Evolutionary conservation across 1,140 invertebrate species (phyloP).

Genomic region (Trichonephila inaurata): DNA sequence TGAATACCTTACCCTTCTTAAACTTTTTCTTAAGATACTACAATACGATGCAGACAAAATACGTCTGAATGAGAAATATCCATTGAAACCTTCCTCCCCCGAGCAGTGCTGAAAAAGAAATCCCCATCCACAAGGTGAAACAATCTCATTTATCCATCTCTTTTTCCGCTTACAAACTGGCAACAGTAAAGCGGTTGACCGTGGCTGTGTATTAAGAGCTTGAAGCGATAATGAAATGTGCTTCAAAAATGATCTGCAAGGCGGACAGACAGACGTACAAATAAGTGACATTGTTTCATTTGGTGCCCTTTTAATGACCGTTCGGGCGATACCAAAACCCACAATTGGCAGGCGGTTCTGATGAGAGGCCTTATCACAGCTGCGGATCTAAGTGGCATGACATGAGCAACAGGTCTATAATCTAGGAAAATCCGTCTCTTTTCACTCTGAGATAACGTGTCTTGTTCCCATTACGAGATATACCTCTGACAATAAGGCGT

Average conservation of each 20-base stretch:
- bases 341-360: conserved; percentile 5
- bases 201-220: not conserved
- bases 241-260: conserved; percentile 41
- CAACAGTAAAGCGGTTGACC: too few species aligned
- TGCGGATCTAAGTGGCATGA: not conserved
- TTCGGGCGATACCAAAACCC: conserved; percentile 33
- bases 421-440: not conserved
- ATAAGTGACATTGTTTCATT: conserved; percentile 60
- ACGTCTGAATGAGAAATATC: too few species aligned
- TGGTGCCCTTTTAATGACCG: not conserved
- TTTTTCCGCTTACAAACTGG: too few species aligned
- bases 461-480: not conserved
- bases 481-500: conserved; percentile 3
- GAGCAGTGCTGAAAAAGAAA: too few species aligned
- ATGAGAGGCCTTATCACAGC: not conserved
- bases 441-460: not conserved
- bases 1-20: too few species aligned
- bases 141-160: too few species aligned
- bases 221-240: conserved; percentile 9
- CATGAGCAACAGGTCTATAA: conserved; percentile 30
- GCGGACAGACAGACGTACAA: conserved; percentile 51
- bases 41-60: too few species aligned
- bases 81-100: too few species aligned
- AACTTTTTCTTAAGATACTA: too few species aligned
- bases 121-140: too few species aligned